Evolutionary conservation across 2,797 vertebrate genomes (phyloP).

Genomic region (Sylvilagus floridanus): DNA sequence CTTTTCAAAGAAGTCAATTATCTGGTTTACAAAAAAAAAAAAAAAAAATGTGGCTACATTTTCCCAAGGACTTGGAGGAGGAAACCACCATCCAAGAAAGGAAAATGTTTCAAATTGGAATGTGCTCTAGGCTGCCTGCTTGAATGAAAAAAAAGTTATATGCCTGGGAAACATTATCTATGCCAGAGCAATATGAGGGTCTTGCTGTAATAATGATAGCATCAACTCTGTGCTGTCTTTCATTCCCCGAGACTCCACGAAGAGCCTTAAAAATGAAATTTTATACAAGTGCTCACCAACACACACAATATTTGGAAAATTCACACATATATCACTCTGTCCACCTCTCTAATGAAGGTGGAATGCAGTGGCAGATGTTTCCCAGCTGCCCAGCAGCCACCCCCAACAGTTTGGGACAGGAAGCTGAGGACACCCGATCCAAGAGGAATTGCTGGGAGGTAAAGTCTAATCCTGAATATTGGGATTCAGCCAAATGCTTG

Average conservation of each 20-base stretch:
- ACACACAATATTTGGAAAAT: slow-evolving; percentile 57
- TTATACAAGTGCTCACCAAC: slow-evolving; percentile 63
- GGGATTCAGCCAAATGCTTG: slow-evolving; percentile 65
- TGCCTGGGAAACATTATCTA: slow-evolving; percentile 78
- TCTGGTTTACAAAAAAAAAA: neutral
- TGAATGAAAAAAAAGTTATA: slow-evolving; percentile 70
- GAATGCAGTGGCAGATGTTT: slow-evolving; percentile 81
- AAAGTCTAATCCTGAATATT: slow-evolving; percentile 66
- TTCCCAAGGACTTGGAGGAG: slow-evolving; percentile 71
- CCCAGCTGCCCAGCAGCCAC: slow-evolving; percentile 71
- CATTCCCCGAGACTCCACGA: slow-evolving; percentile 65
- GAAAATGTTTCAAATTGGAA: slow-evolving; percentile 68
- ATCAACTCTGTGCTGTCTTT: slow-evolving; percentile 56
- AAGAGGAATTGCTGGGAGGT: slow-evolving; percentile 67
- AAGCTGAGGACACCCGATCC: slow-evolving; percentile 77
- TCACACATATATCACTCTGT: slow-evolving; percentile 79
- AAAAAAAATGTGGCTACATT: slow-evolving; percentile 11
- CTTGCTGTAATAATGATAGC: slow-evolving; percentile 69
- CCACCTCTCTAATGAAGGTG: slow-evolving; percentile 78
- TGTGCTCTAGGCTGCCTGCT: slow-evolving; percentile 71
- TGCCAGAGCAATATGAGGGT: slow-evolving; percentile 39
- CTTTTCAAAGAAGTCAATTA: slow-evolving; percentile 62
- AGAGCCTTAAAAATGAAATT: slow-evolving; percentile 71
- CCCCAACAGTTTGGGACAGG: slow-evolving; percentile 67
- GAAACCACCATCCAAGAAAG: slow-evolving; percentile 65